phyloP scores from a whole-genome alignment of 2,888 invertebrate genomes.

The Clunio marinus region DNA sequence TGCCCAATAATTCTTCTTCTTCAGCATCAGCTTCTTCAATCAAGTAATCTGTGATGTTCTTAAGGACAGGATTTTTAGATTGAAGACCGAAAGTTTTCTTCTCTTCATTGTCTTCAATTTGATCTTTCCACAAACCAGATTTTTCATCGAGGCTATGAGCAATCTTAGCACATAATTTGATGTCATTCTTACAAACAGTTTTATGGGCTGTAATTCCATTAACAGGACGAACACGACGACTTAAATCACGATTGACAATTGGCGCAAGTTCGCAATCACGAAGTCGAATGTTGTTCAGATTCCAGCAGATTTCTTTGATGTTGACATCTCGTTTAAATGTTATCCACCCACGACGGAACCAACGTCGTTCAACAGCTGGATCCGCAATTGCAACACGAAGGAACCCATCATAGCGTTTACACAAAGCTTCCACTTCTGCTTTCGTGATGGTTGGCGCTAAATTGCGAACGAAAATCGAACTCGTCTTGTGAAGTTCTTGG shows the following conservation, averaged over 20 bases:
- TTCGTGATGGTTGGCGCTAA: conserved; percentile 94
- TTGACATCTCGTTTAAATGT: conserved; percentile 95
- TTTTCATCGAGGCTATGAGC: conserved; percentile 85
- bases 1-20: conserved; percentile 87
- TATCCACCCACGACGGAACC: conserved; percentile 97
- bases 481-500: conserved; percentile 82
- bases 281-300: conserved; percentile 87
- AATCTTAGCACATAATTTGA: conserved; percentile 86
- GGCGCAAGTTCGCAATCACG: conserved; percentile 90
- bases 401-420: conserved; percentile 88
- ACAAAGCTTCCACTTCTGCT: conserved; percentile 93
- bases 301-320: conserved; percentile 99
- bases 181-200: conserved; percentile 83
- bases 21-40: conserved; percentile 98
- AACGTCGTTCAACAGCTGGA: conserved; percentile 91
- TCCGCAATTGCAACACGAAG: conserved; percentile 94
- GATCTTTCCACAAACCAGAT: conserved; percentile 70
- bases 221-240: conserved; percentile 85
- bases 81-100: conserved; percentile 16
- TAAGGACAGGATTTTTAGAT: conserved; percentile 87
- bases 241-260: conserved; percentile 94
- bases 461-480: conserved; percentile 94
- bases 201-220: conserved; percentile 88
- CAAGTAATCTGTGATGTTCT: conserved; percentile 94
- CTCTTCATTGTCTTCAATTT: conserved; percentile 46